phyloP scores from a whole-genome alignment of 2,888 invertebrate species.

The Shargacucullia verbasci region DNA sequence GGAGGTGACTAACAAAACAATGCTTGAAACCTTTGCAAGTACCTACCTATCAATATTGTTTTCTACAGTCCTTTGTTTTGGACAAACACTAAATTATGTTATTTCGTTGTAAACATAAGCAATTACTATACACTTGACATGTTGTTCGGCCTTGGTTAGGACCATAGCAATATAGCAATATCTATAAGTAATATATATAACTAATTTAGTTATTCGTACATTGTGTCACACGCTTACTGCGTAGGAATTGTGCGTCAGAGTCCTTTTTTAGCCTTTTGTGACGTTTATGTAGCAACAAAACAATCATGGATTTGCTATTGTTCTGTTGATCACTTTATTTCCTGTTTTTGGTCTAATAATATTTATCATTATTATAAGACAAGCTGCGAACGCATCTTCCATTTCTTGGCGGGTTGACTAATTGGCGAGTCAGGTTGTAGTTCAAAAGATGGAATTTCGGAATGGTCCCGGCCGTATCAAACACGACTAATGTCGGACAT shows the following conservation, averaged over 20 bases:
- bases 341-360: not conserved
- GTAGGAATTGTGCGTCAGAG: conserved; percentile 7
- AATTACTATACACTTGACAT: conserved; percentile 31
- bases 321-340: not conserved
- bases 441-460: too few species aligned
- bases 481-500: too few species aligned
- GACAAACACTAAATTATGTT: not conserved
- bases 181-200: too few species aligned
- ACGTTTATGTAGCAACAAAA: conserved; percentile 2
- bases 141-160: conserved; percentile 19
- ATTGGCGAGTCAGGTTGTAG: too few species aligned
- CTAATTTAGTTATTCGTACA: conserved; percentile 1
- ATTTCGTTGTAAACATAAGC: conserved; percentile 8
- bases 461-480: too few species aligned
- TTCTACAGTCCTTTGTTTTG: conserved; percentile 1
- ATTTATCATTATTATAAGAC: too few species aligned
- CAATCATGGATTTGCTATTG: too few species aligned
- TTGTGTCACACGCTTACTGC: not conserved
- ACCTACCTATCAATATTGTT: conserved; percentile 1
- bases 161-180: conserved; percentile 15
- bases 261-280: conserved; percentile 10
- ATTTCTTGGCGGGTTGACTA: too few species aligned
- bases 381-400: too few species aligned
- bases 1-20: not conserved
- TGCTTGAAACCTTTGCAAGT: not conserved